Evolutionary conservation across 2,113 vertebrate species (phyloP).

Genomic region (Sinocyclocheilus grahami): DNA sequence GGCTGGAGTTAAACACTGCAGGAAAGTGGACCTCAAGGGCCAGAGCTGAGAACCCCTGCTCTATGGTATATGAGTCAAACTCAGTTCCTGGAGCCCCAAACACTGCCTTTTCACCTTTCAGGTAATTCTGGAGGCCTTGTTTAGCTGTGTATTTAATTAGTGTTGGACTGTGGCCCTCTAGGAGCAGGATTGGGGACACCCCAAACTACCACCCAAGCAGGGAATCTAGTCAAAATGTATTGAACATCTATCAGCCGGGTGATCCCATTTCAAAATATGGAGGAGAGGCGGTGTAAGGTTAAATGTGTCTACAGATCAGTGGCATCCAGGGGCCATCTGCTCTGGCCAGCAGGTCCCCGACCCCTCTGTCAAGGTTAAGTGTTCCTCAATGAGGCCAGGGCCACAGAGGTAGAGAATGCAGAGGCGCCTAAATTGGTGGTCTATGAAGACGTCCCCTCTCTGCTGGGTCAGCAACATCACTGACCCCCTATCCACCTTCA

Average conservation of each 20-base stretch:
- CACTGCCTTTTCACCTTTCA: too few relatives aligned
- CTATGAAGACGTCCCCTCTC: conserved; percentile 12
- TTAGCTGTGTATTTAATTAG: neutral
- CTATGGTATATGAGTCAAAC: too few relatives aligned
- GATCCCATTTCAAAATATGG: neutral
- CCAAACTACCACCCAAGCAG: neutral
- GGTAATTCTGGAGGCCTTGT: neutral
- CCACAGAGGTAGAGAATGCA: neutral
- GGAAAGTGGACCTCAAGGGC: neutral
- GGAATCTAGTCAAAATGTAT: too few relatives aligned
- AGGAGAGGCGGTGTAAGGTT: neutral
- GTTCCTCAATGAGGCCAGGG: conserved; percentile 29
- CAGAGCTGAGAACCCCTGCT: too few relatives aligned
- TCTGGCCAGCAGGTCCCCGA: neutral
- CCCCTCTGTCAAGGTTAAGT: conserved; percentile 30
- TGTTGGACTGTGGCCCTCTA: neutral
- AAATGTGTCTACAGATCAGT: conserved; percentile 9
- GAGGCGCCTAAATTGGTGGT: neutral
- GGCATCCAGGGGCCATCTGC: neutral
- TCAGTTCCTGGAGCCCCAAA: too few relatives aligned
- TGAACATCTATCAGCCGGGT: neutral
- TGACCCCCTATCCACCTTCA: neutral
- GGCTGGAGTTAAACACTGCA: neutral
- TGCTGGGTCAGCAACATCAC: conserved; percentile 32
- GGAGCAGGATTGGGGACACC: neutral